Evolutionary conservation across 2,797 vertebrate genomes (phyloP).

Genomic region (Melanotaenia trifasciata): DNA sequence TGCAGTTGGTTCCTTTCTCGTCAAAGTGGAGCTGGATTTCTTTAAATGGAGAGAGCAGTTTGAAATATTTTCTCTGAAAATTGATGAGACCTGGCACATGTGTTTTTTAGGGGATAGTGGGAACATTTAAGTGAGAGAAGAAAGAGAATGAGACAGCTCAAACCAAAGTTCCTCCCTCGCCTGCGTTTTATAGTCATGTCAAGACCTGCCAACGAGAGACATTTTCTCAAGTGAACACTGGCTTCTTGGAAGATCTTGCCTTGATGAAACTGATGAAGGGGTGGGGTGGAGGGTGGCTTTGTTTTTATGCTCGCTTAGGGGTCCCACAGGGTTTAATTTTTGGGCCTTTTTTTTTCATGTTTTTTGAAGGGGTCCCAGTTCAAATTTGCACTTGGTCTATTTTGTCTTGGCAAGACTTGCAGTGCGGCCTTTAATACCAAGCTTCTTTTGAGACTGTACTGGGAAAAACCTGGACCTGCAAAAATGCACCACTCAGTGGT

Average conservation of each 20-base stretch:
- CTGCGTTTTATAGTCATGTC: slow-evolving; percentile 99
- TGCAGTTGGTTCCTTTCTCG: slow-evolving; percentile 68
- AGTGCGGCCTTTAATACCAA: slow-evolving; percentile 96
- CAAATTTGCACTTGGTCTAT: slow-evolving; percentile 85
- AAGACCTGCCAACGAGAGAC: slow-evolving; percentile 99
- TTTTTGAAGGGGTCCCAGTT: slow-evolving; percentile 68
- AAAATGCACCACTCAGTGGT: slow-evolving; percentile 89
- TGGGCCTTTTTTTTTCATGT: slow-evolving; percentile 65
- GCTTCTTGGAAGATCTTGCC: slow-evolving; percentile 94
- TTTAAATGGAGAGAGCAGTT: slow-evolving; percentile 97
- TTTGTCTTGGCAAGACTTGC: slow-evolving; percentile 99
- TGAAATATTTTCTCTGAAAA: slow-evolving; percentile 91
- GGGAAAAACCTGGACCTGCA: slow-evolving; percentile 87
- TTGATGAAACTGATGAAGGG: slow-evolving; percentile 87
- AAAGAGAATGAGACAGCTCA: slow-evolving; percentile 87
- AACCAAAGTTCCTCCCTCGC: slow-evolving; percentile 96
- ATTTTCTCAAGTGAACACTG: slow-evolving; percentile 94
- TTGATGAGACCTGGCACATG: slow-evolving; percentile 99
- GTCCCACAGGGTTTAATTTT: slow-evolving; percentile 71
- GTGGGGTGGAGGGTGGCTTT: slow-evolving; percentile 50
- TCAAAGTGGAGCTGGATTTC: slow-evolving; percentile 81
- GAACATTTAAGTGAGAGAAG: slow-evolving; percentile 88
- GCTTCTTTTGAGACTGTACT: slow-evolving; percentile 93
- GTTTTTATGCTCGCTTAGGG: slow-evolving; percentile 68
- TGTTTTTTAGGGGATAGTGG: slow-evolving; percentile 79